Base-by-base conservation (phyloP, 2,797 vertebrate genomes). In the Acropternis orthonyx region DNA sequence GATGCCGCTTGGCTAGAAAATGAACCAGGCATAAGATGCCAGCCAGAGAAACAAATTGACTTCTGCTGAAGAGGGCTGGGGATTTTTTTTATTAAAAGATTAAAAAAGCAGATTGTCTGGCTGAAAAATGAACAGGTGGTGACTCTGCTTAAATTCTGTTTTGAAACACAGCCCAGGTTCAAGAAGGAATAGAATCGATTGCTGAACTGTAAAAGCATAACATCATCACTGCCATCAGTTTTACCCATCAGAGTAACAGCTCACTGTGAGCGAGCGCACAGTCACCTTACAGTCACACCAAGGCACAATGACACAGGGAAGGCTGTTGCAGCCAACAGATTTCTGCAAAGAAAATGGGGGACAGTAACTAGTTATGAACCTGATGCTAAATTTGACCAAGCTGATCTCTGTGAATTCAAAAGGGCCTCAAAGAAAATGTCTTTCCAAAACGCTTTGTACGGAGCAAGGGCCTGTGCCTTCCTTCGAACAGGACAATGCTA, bases 101-200 rank as follows among this genome's bases (percentile, higher is more conserved):
- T 89, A 6, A 44, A 93, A 92, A 96, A 84, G 37, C 84, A 95
- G 90, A 93, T 92, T 95, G 92, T 41, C 93, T 94, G 85, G 56
- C 90, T 96, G 92, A 92, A 93, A 96, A 94, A 92, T 54, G 78
- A 97, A 92, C 91, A 95, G 89, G 91, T 95, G 91, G 87, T 56
- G 48, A 86, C 61, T 93, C 32, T 62, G 81, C 83, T 96, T 97
- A 88, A 92, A 92, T 83, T 65, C 44, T 68, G 22, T 54, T 95
- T 85, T 92, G 74, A 94, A 90, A 76, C 61, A 92, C 55, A 77
- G 67, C 62, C 61, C 80, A 91, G 75, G 94, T 61, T 94, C 63
- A 91, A 74, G 67, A 91, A 69, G 0, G 0, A 86, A 83, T 8
- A 90, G 73, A 77, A 94, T 85, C 2, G 32, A 92, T 9, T 71